These are phyloP conservation scores for Lepidurus apus DNA, from an alignment of 1,140 invertebrate species.

Conservation along the genomic window DNA sequence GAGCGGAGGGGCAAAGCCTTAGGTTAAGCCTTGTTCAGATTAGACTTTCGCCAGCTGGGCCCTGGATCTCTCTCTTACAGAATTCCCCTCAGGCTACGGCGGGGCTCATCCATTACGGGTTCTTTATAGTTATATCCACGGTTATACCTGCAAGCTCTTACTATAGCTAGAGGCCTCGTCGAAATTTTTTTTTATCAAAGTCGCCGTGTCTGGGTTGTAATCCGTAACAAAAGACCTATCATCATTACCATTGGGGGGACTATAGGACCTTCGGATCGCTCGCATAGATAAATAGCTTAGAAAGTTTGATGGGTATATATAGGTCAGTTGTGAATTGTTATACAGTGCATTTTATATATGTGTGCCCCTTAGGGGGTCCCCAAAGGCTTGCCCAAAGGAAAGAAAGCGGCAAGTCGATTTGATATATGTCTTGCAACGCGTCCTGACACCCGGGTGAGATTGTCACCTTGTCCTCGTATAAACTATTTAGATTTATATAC, in stretches of 20 bases:
- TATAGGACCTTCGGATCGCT: neutral
- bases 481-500: no score
- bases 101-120: slow-evolving; percentile 4
- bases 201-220: neutral
- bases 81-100: slow-evolving; percentile 1
- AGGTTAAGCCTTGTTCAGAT: neutral
- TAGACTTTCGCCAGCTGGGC: neutral
- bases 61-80: neutral
- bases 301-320: neutral
- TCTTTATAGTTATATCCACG: neutral
- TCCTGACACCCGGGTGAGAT: no score
- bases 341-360: neutral
- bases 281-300: neutral
- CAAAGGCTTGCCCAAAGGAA: no score
- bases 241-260: neutral
- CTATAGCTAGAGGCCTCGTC: neutral
- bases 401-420: no score
- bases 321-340: neutral
- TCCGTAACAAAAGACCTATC: neutral
- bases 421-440: no score
- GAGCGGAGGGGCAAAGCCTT: neutral
- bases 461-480: no score
- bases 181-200: neutral
- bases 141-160: neutral
- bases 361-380: no score